These are phyloP conservation scores for Oligia strigilis DNA, from an alignment of 2,888 invertebrate genomes.

Conservation along the genomic window DNA sequence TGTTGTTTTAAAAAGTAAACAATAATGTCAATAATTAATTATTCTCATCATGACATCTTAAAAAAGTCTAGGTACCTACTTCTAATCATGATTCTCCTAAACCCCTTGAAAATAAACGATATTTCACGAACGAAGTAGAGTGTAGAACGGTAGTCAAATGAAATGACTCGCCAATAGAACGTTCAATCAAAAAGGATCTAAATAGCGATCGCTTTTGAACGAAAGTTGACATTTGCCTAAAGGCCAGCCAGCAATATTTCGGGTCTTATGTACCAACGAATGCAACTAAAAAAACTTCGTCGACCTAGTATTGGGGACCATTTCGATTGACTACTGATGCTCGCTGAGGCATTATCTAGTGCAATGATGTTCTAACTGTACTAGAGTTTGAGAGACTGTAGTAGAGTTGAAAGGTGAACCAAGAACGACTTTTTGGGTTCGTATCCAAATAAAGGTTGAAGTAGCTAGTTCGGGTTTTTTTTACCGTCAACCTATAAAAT, in stretches of 20 bases:
- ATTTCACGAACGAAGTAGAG: neutral
- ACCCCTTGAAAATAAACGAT: neutral
- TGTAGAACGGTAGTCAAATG: neutral
- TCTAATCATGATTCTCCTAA: neutral
- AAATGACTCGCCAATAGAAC: neutral
- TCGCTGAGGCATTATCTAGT: neutral
- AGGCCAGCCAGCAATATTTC: neutral
- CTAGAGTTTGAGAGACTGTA: neutral
- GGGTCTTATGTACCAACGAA: neutral
- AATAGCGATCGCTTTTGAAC: neutral
- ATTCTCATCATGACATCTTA: neutral
- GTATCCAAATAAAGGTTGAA: no score
- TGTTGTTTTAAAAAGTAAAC: neutral
- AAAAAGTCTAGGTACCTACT: neutral
- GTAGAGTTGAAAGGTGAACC: neutral
- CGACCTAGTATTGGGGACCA: neutral
- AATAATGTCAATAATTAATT: neutral
- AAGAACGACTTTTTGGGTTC: no score
- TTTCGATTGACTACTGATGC: neutral
- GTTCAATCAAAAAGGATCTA: neutral
- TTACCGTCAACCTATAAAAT: neutral
- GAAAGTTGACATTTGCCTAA: no score
- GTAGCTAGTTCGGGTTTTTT: neutral
- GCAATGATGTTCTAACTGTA: neutral
- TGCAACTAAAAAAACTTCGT: neutral